A percentile compares a stretch with the other conserved stretches of the same genome.
These are phyloP conservation scores for Myoxocephalus aenaeus DNA, from an alignment of 2,797 vertebrate genomes.

Conservation along the genomic window DNA sequence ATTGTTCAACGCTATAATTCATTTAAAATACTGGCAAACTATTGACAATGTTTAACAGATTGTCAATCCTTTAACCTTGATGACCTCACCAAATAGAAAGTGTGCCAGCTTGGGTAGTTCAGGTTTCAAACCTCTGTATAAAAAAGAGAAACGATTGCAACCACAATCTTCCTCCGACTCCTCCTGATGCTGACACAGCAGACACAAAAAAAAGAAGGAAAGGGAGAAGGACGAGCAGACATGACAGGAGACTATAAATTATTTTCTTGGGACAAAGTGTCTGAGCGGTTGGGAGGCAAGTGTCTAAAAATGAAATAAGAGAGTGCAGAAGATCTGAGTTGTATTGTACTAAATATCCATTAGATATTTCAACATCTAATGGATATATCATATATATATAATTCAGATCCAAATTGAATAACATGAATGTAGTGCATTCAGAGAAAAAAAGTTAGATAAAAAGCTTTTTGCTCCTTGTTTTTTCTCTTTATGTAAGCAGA, in stretches of 20 bases:
- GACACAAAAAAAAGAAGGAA: neutral
- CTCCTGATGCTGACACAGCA: neutral
- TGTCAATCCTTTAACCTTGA: slow-evolving; percentile 1
- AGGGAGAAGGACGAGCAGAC: neutral
- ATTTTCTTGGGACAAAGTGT: neutral
- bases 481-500: no score
- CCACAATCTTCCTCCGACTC: slow-evolving; percentile 4
- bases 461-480: no score
- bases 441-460: neutral
- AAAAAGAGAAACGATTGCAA: slow-evolving; percentile 5
- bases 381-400: no score
- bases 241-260: slow-evolving; percentile 32
- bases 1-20: neutral
- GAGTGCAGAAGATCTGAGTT: no score
- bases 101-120: neutral
- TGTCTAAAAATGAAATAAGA: neutral
- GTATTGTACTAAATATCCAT: no score
- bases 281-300: neutral
- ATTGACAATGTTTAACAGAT: neutral
- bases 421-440: neutral
- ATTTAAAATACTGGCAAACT: neutral
- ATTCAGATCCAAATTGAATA: no score
- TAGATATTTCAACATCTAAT: no score
- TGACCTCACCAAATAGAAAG: neutral
- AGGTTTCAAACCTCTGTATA: slow-evolving; percentile 4